Evolutionary conservation across 1,140 invertebrate species (phyloP).

Genomic region (Schlechtendalia chinensis): DNA sequence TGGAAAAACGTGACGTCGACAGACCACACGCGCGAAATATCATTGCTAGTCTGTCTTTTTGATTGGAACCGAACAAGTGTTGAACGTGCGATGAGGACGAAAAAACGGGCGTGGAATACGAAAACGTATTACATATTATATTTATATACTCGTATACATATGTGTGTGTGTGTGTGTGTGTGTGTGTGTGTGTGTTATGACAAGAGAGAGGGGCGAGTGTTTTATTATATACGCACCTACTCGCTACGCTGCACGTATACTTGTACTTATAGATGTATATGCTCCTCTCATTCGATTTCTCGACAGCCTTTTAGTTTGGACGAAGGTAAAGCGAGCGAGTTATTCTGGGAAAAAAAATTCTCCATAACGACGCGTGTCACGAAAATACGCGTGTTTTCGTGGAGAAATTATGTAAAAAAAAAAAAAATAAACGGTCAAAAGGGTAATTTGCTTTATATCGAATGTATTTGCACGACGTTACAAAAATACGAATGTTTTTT

Average conservation of each 20-base stretch:
- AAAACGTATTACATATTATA: background rate
- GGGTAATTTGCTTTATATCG: background rate
- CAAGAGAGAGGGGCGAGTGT: background rate
- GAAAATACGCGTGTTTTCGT: too few species aligned
- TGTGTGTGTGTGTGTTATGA: too few species aligned
- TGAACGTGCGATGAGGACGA: background rate
- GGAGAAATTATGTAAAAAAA: slow-evolving; percentile 2
- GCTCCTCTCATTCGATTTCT: too few species aligned
- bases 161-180: too few species aligned
- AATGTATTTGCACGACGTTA: slow-evolving; percentile 35
- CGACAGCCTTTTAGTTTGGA: too few species aligned
- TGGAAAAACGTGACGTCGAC: slow-evolving; percentile 28
- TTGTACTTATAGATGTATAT: background rate
- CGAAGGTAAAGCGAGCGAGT: too few species aligned
- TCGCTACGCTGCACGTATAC: background rate
- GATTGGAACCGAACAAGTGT: slow-evolving; percentile 46
- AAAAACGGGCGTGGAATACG: slow-evolving; percentile 35
- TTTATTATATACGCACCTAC: background rate
- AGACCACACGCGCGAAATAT: slow-evolving; percentile 21
- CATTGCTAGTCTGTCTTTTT: background rate
- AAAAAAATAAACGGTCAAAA: background rate
- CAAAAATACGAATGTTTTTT: slow-evolving; percentile 18
- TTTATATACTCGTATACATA: too few species aligned
- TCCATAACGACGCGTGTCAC: too few species aligned
- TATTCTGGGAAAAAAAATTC: too few species aligned